Percentiles rank a stretch among this genome's conserved stretches.
Evolutionary conservation across 1,140 invertebrate genomes (phyloP).

Genomic region (Drosophila truncata): DNA sequence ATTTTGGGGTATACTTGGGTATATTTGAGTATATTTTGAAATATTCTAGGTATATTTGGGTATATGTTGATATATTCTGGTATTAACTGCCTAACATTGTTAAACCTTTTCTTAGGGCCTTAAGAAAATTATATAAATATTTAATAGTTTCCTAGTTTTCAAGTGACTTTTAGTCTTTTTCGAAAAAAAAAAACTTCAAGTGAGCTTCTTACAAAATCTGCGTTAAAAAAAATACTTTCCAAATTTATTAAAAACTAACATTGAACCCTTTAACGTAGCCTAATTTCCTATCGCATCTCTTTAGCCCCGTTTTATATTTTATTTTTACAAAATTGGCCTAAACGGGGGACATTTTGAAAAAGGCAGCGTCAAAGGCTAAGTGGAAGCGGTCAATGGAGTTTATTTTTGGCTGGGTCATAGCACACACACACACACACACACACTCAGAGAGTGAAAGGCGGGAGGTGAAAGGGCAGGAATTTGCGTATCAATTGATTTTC

Average conservation of each 20-base stretch:
- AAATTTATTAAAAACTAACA: too few species aligned
- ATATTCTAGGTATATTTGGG: too few species aligned
- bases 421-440: slow-evolving; percentile 1
- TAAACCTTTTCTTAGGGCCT: too few species aligned
- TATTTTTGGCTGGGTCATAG: slow-evolving; percentile 55
- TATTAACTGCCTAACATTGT: too few species aligned
- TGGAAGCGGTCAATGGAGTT: slow-evolving; percentile 47
- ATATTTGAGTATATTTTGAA: too few species aligned
- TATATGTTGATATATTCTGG: too few species aligned
- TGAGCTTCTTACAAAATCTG: too few species aligned
- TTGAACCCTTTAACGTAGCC: neutral
- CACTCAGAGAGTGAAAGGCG: too few species aligned
- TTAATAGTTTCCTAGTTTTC: neutral
- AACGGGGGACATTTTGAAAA: slow-evolving; percentile 7
- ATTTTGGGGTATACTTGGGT: too few species aligned
- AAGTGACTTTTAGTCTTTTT: neutral
- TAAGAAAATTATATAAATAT: neutral
- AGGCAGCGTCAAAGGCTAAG: slow-evolving; percentile 11
- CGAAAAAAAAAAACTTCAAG: neutral
- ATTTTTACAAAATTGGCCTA: slow-evolving; percentile 5
- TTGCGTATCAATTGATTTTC: slow-evolving; percentile 74
- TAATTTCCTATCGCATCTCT: neutral
- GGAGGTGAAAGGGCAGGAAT: slow-evolving; percentile 23
- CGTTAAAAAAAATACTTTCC: too few species aligned
- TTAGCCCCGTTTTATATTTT: neutral